Evolutionary conservation across 2,113 vertebrate species (phyloP), one percentile per base, ranked within the genome.

Genomic region (Xerus inauris): DNA sequence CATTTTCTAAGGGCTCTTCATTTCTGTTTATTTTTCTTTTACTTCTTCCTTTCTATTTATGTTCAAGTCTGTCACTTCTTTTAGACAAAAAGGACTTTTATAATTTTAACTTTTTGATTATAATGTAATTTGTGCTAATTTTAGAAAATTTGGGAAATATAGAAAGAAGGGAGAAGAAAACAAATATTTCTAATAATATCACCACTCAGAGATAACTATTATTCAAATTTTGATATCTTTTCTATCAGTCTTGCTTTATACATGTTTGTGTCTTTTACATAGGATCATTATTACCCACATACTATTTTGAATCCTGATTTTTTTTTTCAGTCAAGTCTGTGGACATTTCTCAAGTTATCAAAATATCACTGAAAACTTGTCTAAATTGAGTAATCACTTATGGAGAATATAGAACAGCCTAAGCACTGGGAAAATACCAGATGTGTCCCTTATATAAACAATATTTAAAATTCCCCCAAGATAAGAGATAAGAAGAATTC

Each of bases 301-400:
- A 49, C 17, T 85, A 59, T 8, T 94, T 91, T 81, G 17, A 40
- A 69, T 62, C 6, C 20, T 80, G 12, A 57, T 57, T 62, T 28
- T 5, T 79, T 57, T 81, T 91, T 75, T 6, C 28, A 7, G 20
- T 62, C 49, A 92, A 28, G 77, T 90, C 69, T 91, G 26, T 93
- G 42, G 59, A 80, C 10, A 42, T 80, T 90, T 82, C 64, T 79
- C 76, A 79, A 24, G 10, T 64, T 38, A 32, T 59, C n/a, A 72
- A 83, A 22, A 35, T 65, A 28, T 42, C 32, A 20, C 11, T 94
- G 49, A 89, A 93, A 71, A 32, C 2, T 22, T 9, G 59, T 38
- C 16, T 80, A 80, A 87, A 84, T 51, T 80, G 51, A 95, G 76
- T 73, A 32, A 76, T 94, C 10, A 95, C 51, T 83, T 94, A 95